phyloP scores from a whole-genome alignment of 1,140 invertebrate species.

The Druon quercuslanigerum region DNA sequence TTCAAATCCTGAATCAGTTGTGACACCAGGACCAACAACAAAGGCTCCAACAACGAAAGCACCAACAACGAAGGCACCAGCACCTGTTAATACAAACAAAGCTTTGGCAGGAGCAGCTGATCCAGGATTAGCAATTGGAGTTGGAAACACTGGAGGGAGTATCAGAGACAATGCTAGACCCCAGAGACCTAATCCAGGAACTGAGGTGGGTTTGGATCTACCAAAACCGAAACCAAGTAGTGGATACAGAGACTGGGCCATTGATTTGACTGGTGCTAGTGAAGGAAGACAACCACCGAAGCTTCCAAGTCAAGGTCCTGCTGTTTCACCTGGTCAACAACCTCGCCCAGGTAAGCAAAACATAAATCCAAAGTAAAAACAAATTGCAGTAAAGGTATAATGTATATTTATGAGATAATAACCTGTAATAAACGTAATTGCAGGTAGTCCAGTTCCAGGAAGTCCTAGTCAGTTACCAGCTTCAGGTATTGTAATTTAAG shows the following conservation, averaged over 20 bases:
- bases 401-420: too few relatives aligned
- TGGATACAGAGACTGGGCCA: constrained; percentile 65
- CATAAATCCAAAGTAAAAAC: neutral
- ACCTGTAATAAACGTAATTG: neutral
- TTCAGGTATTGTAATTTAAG: neutral
- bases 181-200: constrained; percentile 62
- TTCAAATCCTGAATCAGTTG: constrained; percentile 56
- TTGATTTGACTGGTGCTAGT: constrained; percentile 63
- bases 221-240: constrained; percentile 47
- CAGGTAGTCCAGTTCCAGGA: neutral
- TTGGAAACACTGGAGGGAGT: constrained; percentile 47
- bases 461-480: neutral
- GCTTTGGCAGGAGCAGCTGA: constrained; percentile 54
- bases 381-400: too few relatives aligned
- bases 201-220: constrained; percentile 66
- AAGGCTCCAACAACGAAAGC: constrained; percentile 32
- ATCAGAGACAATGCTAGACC: constrained; percentile 53
- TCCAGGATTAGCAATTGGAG: constrained; percentile 58
- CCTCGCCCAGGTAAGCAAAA: constrained; percentile 32
- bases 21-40: constrained; percentile 32
- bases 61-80: constrained; percentile 32
- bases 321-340: constrained; percentile 33
- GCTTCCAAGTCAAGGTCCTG: constrained; percentile 51
- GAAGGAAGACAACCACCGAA: constrained; percentile 53
- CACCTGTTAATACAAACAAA: constrained; percentile 38